phyloP scores from a whole-genome alignment of 2,888 invertebrate genomes.

The Lithosia quadra region DNA sequence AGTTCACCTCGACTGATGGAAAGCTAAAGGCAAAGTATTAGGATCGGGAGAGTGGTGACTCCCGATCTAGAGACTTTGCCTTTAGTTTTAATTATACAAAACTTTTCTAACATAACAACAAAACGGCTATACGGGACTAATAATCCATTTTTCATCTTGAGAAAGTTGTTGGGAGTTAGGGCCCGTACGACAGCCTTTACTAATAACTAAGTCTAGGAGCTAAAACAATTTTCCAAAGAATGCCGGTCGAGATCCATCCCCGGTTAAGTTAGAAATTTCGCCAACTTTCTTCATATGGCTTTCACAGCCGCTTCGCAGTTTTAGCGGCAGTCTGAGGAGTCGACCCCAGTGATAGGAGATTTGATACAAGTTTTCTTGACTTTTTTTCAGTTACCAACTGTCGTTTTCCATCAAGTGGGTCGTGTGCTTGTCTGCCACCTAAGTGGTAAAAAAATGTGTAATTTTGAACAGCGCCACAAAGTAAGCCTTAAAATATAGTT shows the following conservation, averaged over 20 bases:
- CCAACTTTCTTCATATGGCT: conserved; percentile 73
- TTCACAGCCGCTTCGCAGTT: conserved; percentile 56
- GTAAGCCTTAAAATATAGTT: too few species aligned
- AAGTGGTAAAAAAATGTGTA: too few species aligned
- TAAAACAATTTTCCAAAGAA: conserved; percentile 56
- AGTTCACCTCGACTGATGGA: too few species aligned
- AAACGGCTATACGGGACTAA: background rate
- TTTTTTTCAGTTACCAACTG: too few species aligned
- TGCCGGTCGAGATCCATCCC: conserved; percentile 54
- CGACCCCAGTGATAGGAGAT: conserved; percentile 15
- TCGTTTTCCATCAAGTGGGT: too few species aligned
- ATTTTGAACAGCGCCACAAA: too few species aligned
- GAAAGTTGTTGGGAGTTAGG: conserved; percentile 6
- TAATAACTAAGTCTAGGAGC: conserved; percentile 41
- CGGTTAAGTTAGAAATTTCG: conserved; percentile 58
- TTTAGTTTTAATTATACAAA: too few species aligned
- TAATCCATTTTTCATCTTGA: background rate
- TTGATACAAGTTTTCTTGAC: background rate
- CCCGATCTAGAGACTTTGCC: too few species aligned
- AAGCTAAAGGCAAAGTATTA: too few species aligned
- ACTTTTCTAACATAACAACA: background rate
- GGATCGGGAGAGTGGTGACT: too few species aligned
- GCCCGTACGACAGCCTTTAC: conserved; percentile 12
- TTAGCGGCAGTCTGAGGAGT: conserved; percentile 14
- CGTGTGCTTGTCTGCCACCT: too few species aligned